Evolutionary conservation across 2,888 invertebrate species (phyloP), one percentile per base, ranked within the genome.

Genomic region (Orthosia incerta): DNA sequence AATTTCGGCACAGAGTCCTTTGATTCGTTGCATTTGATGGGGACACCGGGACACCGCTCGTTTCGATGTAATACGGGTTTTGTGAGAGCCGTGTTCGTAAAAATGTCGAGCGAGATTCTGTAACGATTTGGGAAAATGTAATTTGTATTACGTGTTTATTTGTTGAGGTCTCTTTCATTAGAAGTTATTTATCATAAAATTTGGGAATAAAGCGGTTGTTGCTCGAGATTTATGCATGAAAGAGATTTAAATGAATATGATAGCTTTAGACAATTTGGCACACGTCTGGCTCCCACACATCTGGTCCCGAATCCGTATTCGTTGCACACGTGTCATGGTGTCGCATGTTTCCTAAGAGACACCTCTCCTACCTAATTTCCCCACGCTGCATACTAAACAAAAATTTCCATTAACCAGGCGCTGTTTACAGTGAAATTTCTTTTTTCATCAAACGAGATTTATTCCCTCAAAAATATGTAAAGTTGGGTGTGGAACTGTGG

Each of bases 361-460:
- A 80, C 86, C 65, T 77, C 85, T 78, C 80, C 71, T 80, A 83
- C 83, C 86, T 91, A 91, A 93, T 92, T 92, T 90, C 85, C 87
- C 90, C 81, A 88, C 82, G 83, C 87, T 89, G 93, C 93, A 94
- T 95, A 94, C 92, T 91, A 93, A 94, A 92, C 89, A 89, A 91
- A 88, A 93, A 93, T 93, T 94, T 94, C 94, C 93, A 95, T 95
- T 92, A 94, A 91, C 93, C 89, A 79, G 78, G 83, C 88, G 91
- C 89, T 95, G 94, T 95, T 94, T 95, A 94, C 93, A 89, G 80
- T 92, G 82, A 92, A 94, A 93, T 94, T 93, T 93, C 92, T 94
- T 95, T 94, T 95, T 94, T 91, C 93, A 92, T 94, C 94, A 95
- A 95, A 95, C 90, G 92, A 93, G 94, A 95, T 95, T 95, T 95